These are phyloP conservation scores for Sebastes trivittatus DNA, from an alignment of 2,797 vertebrate species.

Conservation along the genomic window DNA sequence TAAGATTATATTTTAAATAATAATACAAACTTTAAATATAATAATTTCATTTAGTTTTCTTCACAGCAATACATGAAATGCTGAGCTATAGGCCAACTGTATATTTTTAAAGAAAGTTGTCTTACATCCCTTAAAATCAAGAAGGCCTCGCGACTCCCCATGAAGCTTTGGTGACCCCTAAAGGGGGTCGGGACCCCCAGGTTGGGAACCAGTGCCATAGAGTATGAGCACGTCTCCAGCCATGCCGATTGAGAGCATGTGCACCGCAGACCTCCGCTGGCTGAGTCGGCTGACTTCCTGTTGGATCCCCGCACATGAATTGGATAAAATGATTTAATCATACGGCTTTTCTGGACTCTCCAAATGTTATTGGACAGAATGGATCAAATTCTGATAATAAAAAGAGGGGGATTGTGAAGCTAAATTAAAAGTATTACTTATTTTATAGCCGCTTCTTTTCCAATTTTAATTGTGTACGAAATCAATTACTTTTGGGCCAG, in stretches of 20 bases:
- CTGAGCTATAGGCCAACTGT: too few species aligned
- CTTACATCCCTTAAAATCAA: too few species aligned
- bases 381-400: not conserved
- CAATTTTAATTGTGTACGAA: not conserved
- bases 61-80: too few species aligned
- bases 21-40: too few species aligned
- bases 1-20: too few species aligned
- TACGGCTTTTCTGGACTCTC: not conserved
- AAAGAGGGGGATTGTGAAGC: not conserved
- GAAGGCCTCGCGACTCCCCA: too few species aligned
- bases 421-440: not conserved
- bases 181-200: too few species aligned
- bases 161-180: too few species aligned
- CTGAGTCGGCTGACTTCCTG: too few species aligned
- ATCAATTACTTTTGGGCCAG: not conserved
- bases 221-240: not conserved
- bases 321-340: not conserved
- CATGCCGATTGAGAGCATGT: not conserved
- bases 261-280: not conserved
- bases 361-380: not conserved
- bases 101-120: too few species aligned
- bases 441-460: not conserved
- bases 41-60: too few species aligned
- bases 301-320: not conserved
- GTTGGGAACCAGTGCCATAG: too few species aligned